Conservation (phyloP, 1,140 invertebrate species). For the Apis laboriosa region DNA sequence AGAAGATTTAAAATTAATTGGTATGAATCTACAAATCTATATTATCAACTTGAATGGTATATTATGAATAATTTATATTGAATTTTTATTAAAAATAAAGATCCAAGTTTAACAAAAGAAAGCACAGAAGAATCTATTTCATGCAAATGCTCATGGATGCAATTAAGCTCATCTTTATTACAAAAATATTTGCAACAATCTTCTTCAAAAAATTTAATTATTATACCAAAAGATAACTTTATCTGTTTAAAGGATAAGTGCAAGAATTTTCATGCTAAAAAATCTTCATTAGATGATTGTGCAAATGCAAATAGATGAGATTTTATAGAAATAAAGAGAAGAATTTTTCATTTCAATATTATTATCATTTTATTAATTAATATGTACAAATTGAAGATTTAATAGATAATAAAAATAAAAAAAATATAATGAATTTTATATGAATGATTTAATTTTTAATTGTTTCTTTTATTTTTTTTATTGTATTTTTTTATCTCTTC, state of each 20-base stretch:
- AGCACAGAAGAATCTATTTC: background rate
- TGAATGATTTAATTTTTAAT: background rate
- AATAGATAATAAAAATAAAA: constrained; percentile 17
- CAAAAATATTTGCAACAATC: constrained; percentile 13
- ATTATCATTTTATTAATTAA: background rate
- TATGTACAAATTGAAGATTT: background rate
- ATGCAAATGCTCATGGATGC: constrained; percentile 8
- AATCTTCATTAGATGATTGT: background rate
- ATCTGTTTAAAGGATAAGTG: background rate
- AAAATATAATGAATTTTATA: background rate
- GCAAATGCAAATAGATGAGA: background rate
- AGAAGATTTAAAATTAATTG: constrained; percentile 23
- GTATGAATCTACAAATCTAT: background rate
- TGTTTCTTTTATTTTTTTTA: background rate
- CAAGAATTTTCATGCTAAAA: no score
- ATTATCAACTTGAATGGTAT: no score
- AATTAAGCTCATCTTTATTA: background rate
- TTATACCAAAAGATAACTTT: background rate
- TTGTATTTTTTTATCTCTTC: background rate
- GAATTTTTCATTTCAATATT: background rate
- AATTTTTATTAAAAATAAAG: background rate
- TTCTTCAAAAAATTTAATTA: constrained; percentile 14
- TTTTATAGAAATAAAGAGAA: background rate
- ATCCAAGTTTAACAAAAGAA: background rate
- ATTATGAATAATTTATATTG: background rate